Evolutionary conservation across 2,797 vertebrate genomes (phyloP), one percentile per base, ranked within the genome.

Genomic region (Emydoidea blandingii): DNA sequence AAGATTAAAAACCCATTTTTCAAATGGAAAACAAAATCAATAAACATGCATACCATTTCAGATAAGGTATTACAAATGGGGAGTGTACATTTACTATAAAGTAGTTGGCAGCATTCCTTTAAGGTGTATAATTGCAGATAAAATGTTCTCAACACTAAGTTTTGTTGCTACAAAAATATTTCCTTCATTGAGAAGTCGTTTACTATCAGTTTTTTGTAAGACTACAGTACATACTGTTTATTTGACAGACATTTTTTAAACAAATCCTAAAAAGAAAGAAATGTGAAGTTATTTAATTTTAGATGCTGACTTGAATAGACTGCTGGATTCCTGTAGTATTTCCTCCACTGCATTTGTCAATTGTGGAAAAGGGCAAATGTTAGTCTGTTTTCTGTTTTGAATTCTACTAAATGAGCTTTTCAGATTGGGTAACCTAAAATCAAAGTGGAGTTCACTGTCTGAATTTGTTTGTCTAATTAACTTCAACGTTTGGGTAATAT

Each of bases 341-440:
- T 62, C 15, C 37, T 94, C 78, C 90, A 88, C n/a, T 87, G 37
- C n/a, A 1, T 85, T 80, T 89, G 53, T 57, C 81, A 80, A 37
- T 89, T 95, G 57, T 37, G 76, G 87, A 34, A 90, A 85, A 79
- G 91, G 93, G 65, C 86, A 92, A 76, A 57, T 84, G 74, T 74
- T 83, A 65, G 72, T 83, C 59, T 86, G 85, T 91, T 90, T 94
- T 93, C 86, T 1, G 0, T 91, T 65, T 72, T 96, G 78, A 88
- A 9, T 94, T 91, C 85, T 74, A 49, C 44, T 85, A 91, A 95
- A 82, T 79, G 81, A 89, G 87, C 62, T 94, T 91, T 94, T 93
- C 86, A 94, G 57, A 62, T 47, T 85, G 49, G 68, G 80, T 83
- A 89, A 47, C 72, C 10, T 2, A 76, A 47, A 88, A 79, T 81